Evolutionary conservation across 2,797 vertebrate species (phyloP).

Genomic region (Poecilia velifera): DNA sequence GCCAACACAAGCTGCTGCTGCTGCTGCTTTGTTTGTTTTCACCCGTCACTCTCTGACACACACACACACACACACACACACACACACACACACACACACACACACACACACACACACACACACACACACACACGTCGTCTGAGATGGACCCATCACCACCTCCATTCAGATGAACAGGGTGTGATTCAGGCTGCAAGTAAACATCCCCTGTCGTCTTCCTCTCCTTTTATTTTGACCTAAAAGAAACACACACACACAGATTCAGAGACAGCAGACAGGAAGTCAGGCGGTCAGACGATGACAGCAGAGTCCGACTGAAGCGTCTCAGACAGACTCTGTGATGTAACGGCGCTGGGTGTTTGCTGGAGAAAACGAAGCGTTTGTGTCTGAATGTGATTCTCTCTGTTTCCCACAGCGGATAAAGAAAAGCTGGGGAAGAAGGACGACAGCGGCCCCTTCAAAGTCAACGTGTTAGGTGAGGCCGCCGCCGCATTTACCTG

Average conservation of each 20-base stretch:
- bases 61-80: not conserved
- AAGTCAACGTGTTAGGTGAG: constrained; percentile 88
- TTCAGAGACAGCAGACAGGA: not conserved
- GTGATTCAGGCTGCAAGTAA: constrained; percentile 36
- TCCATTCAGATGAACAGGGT: constrained; percentile 37
- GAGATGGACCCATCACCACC: constrained; percentile 32
- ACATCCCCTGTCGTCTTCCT: constrained; percentile 33
- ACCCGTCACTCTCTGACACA: not conserved
- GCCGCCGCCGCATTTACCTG: not conserved
- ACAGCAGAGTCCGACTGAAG: not conserved
- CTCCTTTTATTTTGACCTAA: constrained; percentile 38
- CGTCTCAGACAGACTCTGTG: not conserved
- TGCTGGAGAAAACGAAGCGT: not conserved
- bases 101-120: not conserved
- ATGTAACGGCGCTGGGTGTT: not conserved
- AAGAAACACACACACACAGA: constrained; percentile 21
- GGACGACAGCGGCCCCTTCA: constrained; percentile 88
- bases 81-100: not conserved
- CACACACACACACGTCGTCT: not conserved
- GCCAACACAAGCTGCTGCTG: constrained; percentile 12
- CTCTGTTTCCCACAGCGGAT: constrained; percentile 71
- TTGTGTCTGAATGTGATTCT: not conserved
- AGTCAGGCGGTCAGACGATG: not conserved
- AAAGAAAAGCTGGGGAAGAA: constrained; percentile 91
- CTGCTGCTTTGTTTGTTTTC: constrained; percentile 30